Evolutionary conservation across 2,797 vertebrate genomes (phyloP), one percentile per base, ranked within the genome.

Genomic region (Acrossocheilus wenchowensis): DNA sequence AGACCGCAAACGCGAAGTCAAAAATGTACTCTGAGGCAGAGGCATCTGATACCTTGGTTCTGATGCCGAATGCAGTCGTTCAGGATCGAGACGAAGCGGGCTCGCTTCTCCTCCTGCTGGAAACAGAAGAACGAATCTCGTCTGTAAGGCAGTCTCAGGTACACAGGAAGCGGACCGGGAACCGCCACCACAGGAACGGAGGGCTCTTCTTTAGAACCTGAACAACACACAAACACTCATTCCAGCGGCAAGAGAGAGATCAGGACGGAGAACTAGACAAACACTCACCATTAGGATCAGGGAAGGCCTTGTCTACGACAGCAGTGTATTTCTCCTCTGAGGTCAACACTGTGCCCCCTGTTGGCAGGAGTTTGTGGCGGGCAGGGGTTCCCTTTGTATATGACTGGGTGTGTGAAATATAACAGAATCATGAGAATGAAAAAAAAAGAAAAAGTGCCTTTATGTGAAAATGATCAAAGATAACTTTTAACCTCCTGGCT

Each of bases 71-170:
- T 94, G 36, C 96, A 97, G 92, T 97, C 96, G 1, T 91, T 94
- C 79, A 98, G 92, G 39, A 92, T n/a, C 0, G 96, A 92, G 0
- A 96, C 94, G 89, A 98, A 97, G 81, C 60, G 90, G 72, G 91
- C 91, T 91, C 95, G 95, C 48, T 94, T 92, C 0, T 87, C 91
- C 1, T 94, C 92, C 89, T 96, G 92, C 0, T 91, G 86, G 92
- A 96, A 98, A 90, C 96, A 96, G 91, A 96, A 98, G 95, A 94
- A 97, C 87, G 92, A 93, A 34, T 97, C 94, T 74, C 94, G 94
- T 87, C 90, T 81, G 81, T 96, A 97, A 0, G 96, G 96, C 87
- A 96, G 95, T 93, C 96, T 96, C 89, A 98, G 93, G 90, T 95
- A 97, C 36, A 98, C 96, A 0, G 96, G 95, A 89, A 96, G 97